These are phyloP conservation scores for Copidosoma aretas DNA, from an alignment of 2,888 invertebrate genomes.

Conservation along the genomic window DNA sequence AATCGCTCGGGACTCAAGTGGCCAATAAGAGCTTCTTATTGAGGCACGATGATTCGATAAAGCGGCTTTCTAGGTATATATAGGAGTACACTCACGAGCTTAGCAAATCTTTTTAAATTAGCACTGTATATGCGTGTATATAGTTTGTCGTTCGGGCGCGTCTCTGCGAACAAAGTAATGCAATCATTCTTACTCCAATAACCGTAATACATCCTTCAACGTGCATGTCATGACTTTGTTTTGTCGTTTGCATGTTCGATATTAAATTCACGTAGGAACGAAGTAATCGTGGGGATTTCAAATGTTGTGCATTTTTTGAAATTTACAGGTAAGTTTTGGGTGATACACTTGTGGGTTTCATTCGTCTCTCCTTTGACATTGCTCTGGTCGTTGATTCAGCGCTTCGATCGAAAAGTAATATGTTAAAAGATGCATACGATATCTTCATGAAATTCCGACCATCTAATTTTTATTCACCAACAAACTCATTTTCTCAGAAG, in stretches of 20 bases:
- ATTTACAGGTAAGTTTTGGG: too few relatives aligned
- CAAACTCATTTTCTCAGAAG: too few relatives aligned
- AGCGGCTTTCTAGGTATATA: constrained; percentile 23
- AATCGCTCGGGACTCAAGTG: constrained; percentile 34
- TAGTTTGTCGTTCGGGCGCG: constrained; percentile 29
- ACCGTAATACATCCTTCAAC: not conserved
- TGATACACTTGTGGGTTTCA: too few relatives aligned
- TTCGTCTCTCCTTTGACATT: too few relatives aligned
- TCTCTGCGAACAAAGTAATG: constrained; percentile 34
- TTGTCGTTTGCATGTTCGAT: not conserved
- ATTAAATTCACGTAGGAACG: not conserved
- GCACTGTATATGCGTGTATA: constrained; percentile 31
- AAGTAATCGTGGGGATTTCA: too few relatives aligned
- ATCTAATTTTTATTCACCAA: too few relatives aligned
- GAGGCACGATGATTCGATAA: constrained; percentile 40
- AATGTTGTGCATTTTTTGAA: too few relatives aligned
- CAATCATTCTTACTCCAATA: constrained; percentile 27
- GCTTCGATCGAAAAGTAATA: too few relatives aligned
- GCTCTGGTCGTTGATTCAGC: too few relatives aligned
- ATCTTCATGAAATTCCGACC: too few relatives aligned
- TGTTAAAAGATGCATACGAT: too few relatives aligned
- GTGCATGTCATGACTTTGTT: not conserved
- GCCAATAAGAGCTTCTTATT: constrained; percentile 37
- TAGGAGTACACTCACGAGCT: constrained; percentile 12
- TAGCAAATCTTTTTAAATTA: constrained; percentile 40